phyloP scores from a whole-genome alignment of 2,797 vertebrate species.

The Sebastes baramenuke region DNA sequence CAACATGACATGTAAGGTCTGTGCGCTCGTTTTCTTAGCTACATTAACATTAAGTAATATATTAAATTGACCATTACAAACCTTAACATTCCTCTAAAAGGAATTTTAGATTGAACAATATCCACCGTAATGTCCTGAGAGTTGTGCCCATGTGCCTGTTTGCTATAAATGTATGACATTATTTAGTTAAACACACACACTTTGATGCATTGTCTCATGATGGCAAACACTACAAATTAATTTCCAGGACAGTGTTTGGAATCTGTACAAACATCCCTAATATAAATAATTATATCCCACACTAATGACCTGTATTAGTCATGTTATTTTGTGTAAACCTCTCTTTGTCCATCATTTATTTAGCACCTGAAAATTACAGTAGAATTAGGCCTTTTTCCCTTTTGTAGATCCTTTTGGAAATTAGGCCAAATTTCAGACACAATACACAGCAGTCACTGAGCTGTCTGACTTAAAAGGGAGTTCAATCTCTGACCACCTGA shows the following conservation, averaged over 20 bases:
- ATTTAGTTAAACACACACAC: not conserved
- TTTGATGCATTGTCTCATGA: not conserved
- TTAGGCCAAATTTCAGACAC: constrained; percentile 11
- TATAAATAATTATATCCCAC: not conserved
- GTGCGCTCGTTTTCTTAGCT: not conserved
- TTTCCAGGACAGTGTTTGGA: not conserved
- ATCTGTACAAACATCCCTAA: not conserved
- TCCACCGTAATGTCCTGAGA: not conserved
- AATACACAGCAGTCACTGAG: not conserved
- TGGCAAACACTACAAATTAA: not conserved
- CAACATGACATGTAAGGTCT: not conserved
- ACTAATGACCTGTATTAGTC: not conserved
- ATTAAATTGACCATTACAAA: not conserved
- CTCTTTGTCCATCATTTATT: not conserved
- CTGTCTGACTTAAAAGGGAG: not conserved
- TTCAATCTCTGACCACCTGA: not conserved
- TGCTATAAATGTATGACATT: not conserved
- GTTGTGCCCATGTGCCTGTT: not conserved
- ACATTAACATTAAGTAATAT: not conserved
- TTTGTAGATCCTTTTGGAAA: not conserved
- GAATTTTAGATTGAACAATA: not conserved
- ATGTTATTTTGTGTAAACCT: not conserved
- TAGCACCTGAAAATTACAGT: not conserved
- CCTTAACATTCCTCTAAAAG: not conserved
- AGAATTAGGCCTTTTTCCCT: not conserved